Conservation (phyloP, 2,797 vertebrate genomes). For the Peromyscus eremicus region DNA sequence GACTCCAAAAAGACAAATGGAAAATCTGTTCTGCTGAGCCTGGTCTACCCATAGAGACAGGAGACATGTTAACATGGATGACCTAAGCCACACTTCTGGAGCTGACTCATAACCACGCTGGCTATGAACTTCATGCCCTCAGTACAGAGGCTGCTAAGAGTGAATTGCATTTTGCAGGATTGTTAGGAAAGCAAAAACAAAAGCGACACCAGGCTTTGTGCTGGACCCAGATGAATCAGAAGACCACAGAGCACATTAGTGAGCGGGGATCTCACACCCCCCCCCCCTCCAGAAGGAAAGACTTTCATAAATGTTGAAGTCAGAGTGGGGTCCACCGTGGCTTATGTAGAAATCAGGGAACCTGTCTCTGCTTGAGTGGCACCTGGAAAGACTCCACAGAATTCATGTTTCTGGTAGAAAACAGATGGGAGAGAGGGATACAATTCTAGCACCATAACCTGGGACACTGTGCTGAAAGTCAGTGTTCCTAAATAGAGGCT, state of each 20-base stretch:
- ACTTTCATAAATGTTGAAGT: neutral
- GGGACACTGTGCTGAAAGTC: neutral
- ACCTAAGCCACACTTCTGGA: neutral
- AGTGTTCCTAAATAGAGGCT: conserved; percentile 12
- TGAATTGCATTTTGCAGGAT: neutral
- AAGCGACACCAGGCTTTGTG: neutral
- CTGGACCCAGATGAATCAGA: neutral
- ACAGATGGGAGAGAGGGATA: neutral
- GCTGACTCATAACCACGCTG: neutral
- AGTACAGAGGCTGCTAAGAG: neutral
- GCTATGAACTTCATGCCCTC: neutral
- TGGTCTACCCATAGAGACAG: neutral
- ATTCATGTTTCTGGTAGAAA: neutral
- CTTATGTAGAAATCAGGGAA: neutral
- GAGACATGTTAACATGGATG: neutral
- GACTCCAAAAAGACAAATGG: neutral
- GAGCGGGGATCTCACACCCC: neutral
- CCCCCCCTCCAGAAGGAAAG: neutral
- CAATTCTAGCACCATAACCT: conserved; percentile 7
- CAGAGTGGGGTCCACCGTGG: neutral
- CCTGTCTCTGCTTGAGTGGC: neutral
- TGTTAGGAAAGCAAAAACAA: conserved; percentile 57
- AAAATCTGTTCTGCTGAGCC: neutral
- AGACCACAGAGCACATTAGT: neutral
- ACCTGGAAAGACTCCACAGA: neutral